Base-by-base conservation (phyloP, 2,888 invertebrate species). In the Linyphia triangularis region DNA sequence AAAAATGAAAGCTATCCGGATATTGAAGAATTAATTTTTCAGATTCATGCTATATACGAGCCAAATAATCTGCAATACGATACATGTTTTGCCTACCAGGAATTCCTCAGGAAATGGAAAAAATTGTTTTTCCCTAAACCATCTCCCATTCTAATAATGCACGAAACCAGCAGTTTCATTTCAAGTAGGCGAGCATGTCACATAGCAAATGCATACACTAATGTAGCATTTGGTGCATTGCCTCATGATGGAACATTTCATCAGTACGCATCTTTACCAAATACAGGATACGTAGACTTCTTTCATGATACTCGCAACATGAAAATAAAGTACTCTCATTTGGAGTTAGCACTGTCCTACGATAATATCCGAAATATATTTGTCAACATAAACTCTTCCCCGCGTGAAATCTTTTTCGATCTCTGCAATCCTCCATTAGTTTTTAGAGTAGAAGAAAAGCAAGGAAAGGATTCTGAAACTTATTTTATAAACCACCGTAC, bases 391-490 rank as follows among this genome's bases (percentile, higher is more conserved):
- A 59, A 28, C n/a, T 65, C 63, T 9, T 63, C 16, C 19, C 65
- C 57, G 1, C 24, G 16, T 30, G 40, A 89, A 26, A 26, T 89
- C 10, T 89, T 59, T 67, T 79, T 89, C 57, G 84, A 89, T 43
- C 72, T 89, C 9, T 43, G 37, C 24, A 72, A 89, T 59, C 89
- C 89, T 33, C 83, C 89, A 0, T 10, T 79, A n/a, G 33, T 84
- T 16, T 79, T 63, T 70, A 13, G 19, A 3, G 28, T 67, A 1
- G 65, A 83, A 57, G 5, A 40, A 13, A 77, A n/a, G 10, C 16
- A 9, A 1, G 69, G 77, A n/a, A 4, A 26, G 28, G 10, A 16
- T 7, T 51, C 2, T 22, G 24, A n/a, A 1, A 22, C 6, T n/a
- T 75, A 75, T 43, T 10, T 6, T 6, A 67, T 70, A 28, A 37